A percentile compares a stretch with the other conserved stretches of the same genome.
phyloP scores from a whole-genome alignment of 1,140 invertebrate species.

The Drosophila setifemur region DNA sequence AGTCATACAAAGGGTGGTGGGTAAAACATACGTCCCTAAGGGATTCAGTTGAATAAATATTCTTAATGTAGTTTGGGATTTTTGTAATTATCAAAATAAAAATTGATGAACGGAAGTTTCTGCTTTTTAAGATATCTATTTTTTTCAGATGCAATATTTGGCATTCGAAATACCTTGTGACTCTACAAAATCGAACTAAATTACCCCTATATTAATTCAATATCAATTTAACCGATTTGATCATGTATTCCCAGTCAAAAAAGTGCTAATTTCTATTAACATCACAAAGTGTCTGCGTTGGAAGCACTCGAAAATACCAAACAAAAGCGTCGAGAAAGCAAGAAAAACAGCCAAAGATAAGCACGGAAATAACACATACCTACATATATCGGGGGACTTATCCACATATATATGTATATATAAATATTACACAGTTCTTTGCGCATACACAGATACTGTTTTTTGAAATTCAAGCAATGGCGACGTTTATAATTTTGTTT shows the following conservation, averaged over 20 bases:
- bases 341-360: conserved; percentile 42
- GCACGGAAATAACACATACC: conserved; percentile 26
- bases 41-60: background rate
- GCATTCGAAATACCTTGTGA: too few species aligned
- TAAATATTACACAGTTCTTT: background rate
- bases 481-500: conserved; percentile 41
- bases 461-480: conserved; percentile 45
- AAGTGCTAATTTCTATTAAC: conserved; percentile 48
- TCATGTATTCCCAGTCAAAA: background rate
- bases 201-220: background rate
- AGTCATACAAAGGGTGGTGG: too few species aligned
- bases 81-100: too few species aligned
- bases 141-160: too few species aligned
- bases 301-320: conserved; percentile 3
- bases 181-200: too few species aligned
- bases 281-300: conserved; percentile 9
- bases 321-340: conserved; percentile 25
- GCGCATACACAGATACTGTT: conserved; percentile 27
- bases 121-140: too few species aligned
- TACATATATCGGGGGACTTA: conserved; percentile 1
- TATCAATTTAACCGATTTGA: conserved; percentile 6
- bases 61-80: too few species aligned
- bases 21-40: too few species aligned
- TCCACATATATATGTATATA: conserved; percentile 4
- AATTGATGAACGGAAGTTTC: too few species aligned